A percentile compares a stretch with the other conserved stretches of the same genome.
These are phyloP conservation scores for Antigone vipio DNA, from an alignment of 2,113 vertebrate genomes.

Conservation along the genomic window DNA sequence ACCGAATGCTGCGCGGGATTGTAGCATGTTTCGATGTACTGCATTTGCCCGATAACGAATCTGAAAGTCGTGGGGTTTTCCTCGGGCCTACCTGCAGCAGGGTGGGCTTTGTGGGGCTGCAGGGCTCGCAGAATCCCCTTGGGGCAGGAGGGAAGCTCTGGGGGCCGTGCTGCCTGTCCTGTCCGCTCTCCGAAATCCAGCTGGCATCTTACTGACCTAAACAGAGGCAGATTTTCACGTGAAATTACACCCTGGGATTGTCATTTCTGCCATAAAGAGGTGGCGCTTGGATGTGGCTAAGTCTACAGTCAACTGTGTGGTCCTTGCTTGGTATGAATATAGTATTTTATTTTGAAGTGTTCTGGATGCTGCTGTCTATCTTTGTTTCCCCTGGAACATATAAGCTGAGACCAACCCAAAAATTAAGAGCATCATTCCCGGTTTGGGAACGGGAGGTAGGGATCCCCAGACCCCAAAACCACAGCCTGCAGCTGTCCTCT, in stretches of 20 bases:
- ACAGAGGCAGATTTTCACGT: not conserved
- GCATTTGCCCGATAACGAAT: not conserved
- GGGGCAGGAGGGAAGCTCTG: not conserved
- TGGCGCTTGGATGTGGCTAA: not conserved
- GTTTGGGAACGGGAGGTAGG: not conserved
- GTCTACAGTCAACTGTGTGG: no score
- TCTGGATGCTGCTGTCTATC: not conserved
- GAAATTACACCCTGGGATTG: not conserved
- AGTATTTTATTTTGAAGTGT: not conserved
- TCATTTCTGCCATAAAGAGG: not conserved
- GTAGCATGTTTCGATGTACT: accelerated
- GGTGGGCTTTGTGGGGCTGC: not conserved
- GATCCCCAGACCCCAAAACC: not conserved
- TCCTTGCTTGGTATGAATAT: not conserved
- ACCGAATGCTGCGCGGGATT: accelerated
- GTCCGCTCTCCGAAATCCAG: not conserved
- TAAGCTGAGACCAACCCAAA: not conserved
- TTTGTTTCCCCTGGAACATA: not conserved
- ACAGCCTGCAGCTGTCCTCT: not conserved
- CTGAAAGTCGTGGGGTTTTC: not conserved
- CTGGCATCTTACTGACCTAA: not conserved
- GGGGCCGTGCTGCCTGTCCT: not conserved
- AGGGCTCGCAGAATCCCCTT: not conserved
- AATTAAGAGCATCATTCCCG: not conserved
- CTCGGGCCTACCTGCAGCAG: not conserved